A percentile compares a stretch with the other conserved stretches of the same genome.
Conservation (phyloP, 2,113 vertebrate species). For the Pterophyllum scalare region DNA sequence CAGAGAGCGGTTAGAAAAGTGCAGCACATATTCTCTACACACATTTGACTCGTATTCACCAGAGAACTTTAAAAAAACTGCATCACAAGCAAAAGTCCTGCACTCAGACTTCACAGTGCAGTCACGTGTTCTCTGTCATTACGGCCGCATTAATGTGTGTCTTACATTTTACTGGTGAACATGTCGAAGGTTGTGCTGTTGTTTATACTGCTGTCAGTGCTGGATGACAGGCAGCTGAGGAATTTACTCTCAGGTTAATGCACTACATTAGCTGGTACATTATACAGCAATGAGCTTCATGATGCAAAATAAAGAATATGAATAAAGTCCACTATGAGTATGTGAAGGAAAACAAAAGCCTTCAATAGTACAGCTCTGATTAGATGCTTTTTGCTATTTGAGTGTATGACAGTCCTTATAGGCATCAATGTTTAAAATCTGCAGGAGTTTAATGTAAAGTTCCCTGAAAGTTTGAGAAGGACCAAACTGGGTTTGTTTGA, state of each 20-base stretch:
- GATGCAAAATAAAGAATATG: neutral
- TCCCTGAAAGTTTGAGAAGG: fast-evolving
- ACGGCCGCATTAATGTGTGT: neutral
- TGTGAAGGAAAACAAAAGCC: neutral
- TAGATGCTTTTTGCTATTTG: neutral
- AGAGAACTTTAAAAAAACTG: neutral
- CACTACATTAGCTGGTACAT: neutral
- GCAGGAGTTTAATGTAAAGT: neutral
- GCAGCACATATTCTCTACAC: neutral
- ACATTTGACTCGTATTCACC: neutral
- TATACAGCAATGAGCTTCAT: neutral
- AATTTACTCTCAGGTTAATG: neutral
- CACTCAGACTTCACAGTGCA: neutral
- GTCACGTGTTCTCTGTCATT: neutral
- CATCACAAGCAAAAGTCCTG: neutral
- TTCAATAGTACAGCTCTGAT: neutral
- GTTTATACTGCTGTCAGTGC: fast-evolving
- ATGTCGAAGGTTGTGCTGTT: neutral
- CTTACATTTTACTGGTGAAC: neutral
- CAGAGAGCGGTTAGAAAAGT: neutral
- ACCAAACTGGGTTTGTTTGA: neutral
- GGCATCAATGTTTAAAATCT: too few species aligned
- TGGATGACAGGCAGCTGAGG: neutral
- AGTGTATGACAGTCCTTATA: neutral
- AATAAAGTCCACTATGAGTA: neutral